Evolutionary conservation across 2,888 invertebrate genomes (phyloP).

Genomic region (Scaptomyza polygonia): DNA sequence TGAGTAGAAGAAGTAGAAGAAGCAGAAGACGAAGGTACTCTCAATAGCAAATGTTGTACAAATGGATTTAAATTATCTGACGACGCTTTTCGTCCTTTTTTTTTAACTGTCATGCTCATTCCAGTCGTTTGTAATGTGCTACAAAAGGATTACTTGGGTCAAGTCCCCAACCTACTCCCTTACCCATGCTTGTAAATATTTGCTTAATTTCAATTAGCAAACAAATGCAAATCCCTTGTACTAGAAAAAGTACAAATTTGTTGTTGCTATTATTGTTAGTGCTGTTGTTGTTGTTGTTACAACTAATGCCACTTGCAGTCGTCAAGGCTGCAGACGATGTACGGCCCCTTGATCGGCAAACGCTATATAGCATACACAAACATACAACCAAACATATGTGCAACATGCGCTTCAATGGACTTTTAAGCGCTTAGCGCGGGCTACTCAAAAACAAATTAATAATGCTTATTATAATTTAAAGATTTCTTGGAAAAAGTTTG

Average conservation of each 20-base stretch:
- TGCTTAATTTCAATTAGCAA: constrained; percentile 81
- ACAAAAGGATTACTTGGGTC: constrained; percentile 84
- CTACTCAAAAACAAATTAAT: background rate
- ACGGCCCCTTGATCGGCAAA: constrained; percentile 25
- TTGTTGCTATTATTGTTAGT: constrained; percentile 29
- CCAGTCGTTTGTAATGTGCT: constrained; percentile 68
- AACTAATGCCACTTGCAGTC: constrained; percentile 78
- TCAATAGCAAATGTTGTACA: constrained; percentile 65
- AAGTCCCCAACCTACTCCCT: constrained; percentile 15
- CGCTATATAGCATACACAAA: constrained; percentile 12
- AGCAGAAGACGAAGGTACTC: background rate
- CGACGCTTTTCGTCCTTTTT: constrained; percentile 34
- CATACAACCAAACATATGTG: constrained; percentile 11
- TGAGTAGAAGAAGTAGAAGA: background rate
- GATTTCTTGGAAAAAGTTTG: background rate
- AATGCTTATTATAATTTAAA: background rate
- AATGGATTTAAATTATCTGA: constrained; percentile 81
- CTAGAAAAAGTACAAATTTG: constrained; percentile 61
- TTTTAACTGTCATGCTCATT: background rate
- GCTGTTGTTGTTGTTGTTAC: constrained; percentile 39
- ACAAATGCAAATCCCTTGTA: constrained; percentile 73
- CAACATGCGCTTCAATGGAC: constrained; percentile 37
- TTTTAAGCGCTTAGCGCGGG: constrained; percentile 31
- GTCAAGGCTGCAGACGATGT: constrained; percentile 73
- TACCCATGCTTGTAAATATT: constrained; percentile 61